Evolutionary conservation across 1,140 invertebrate genomes (phyloP).

Genomic region (Scaptomyza montana): DNA sequence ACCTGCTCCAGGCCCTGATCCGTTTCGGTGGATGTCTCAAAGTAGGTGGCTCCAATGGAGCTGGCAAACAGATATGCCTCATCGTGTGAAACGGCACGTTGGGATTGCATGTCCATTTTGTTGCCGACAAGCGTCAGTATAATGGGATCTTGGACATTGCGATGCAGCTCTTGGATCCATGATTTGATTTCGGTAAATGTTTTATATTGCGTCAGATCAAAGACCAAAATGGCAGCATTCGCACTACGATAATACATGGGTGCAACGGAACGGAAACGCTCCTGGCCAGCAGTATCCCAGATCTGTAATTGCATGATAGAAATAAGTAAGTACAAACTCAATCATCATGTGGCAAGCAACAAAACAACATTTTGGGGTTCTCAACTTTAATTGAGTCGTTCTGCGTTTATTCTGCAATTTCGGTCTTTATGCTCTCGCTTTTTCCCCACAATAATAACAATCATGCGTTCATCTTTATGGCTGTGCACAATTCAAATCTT

Average conservation of each 20-base stretch:
- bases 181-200: slow-evolving; percentile 90
- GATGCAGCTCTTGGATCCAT: slow-evolving; percentile 92
- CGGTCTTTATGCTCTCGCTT: slow-evolving; percentile 55
- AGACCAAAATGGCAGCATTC: slow-evolving; percentile 93
- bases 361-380: slow-evolving; percentile 10
- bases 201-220: slow-evolving; percentile 91
- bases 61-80: slow-evolving; percentile 91
- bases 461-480: slow-evolving; percentile 56
- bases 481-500: slow-evolving; percentile 56
- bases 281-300: slow-evolving; percentile 96
- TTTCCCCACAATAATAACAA: slow-evolving; percentile 74
- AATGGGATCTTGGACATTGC: slow-evolving; percentile 90
- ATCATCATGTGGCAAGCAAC: slow-evolving; percentile 20
- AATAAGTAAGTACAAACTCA: slow-evolving; percentile 9
- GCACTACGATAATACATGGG: slow-evolving; percentile 97
- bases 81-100: slow-evolving; percentile 86
- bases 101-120: slow-evolving; percentile 89
- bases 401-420: slow-evolving; percentile 69
- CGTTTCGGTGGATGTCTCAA: slow-evolving; percentile 92
- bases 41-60: slow-evolving; percentile 92
- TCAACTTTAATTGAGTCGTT: slow-evolving; percentile 71
- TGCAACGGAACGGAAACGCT: slow-evolving; percentile 93
- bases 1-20: slow-evolving; percentile 89
- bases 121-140: slow-evolving; percentile 93
- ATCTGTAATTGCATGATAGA: slow-evolving; percentile 85